These are phyloP conservation scores for Anolis sagrei DNA, from an alignment of 2,113 vertebrate genomes.

Conservation along the genomic window DNA sequence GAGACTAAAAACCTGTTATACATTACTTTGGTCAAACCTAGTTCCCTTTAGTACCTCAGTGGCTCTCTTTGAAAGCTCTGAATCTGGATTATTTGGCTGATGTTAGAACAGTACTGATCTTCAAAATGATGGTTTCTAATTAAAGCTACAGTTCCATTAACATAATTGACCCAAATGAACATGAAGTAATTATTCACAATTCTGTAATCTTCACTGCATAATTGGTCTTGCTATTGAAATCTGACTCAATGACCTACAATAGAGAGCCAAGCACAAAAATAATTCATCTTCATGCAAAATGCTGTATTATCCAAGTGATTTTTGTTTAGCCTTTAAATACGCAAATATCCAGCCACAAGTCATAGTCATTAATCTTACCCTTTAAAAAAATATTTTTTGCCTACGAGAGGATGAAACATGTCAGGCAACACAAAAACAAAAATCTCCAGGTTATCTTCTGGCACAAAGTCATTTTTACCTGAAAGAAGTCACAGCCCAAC, in stretches of 20 bases:
- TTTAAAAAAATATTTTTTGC: neutral
- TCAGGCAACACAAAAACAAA: neutral
- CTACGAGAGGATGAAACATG: neutral
- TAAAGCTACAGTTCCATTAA: neutral
- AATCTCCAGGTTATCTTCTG: neutral
- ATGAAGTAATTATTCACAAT: neutral
- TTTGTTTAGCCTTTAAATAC: neutral
- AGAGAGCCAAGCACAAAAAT: neutral
- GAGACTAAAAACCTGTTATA: too few relatives aligned
- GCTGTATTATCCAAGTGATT: neutral
- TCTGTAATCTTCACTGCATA: neutral
- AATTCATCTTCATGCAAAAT: too few relatives aligned
- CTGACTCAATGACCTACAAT: neutral
- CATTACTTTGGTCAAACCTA: neutral
- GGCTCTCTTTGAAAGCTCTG: neutral
- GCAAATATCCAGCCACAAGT: neutral
- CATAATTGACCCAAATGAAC: neutral
- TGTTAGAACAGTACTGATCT: neutral
- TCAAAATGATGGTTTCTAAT: conserved; percentile 2
- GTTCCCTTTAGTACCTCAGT: neutral
- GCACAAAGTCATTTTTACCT: neutral
- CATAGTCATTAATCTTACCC: neutral
- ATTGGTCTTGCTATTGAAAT: neutral
- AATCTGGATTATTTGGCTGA: neutral
- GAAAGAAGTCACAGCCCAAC: neutral